Base-by-base conservation (phyloP, 1,140 invertebrate species). In the Drosophila nigromelanica region DNA sequence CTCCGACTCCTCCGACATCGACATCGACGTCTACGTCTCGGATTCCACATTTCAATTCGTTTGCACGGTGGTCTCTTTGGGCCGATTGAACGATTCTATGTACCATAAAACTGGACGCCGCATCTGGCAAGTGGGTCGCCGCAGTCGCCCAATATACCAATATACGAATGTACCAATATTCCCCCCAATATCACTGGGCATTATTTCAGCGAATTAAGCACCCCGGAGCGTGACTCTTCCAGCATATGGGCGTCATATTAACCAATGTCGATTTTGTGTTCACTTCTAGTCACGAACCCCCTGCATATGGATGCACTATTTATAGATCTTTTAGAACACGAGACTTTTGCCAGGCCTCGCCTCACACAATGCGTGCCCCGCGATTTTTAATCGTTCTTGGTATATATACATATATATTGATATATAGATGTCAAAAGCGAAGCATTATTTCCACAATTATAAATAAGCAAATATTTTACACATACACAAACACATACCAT, bases 211-310 rank as follows among this genome's bases (percentile, higher is more conserved):
- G 61, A 76, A 69, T 67, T 58, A 15, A 62, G 47, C 14, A 55
- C 51, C 50, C 12, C 30, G 52, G 60, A 60, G 77, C 81, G 81
- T 86, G 81, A 86, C 81, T 86, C 69, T 77, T 71, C 35, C 52
- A 51, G 51, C 58, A 77, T 55, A 74, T 86, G 73, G 45, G 50
- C 72, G 61, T 71, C 58, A 66, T 61, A 77, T 80, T 68, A 62
- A 68, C 37, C 50, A 45, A 30, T 42, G 58, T 54, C 72, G 42
- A 39, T 15, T 15, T 40, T 61, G 45, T 51, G 42, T 68, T 59
- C 56, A 21, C 52, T 70, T 61, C 67, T 72, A 75, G 81, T 80
- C 81, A 86, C 81, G 81, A 80, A 72, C 81, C 52, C 12, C 12
- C 18, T 6, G 40, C 35, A 27, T 55, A 54, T 67, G 15, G 30